A percentile compares a stretch with the other conserved stretches of the same genome.
Evolutionary conservation across 2,113 vertebrate genomes (phyloP).

Genomic region (Muntiacus reevesi): DNA sequence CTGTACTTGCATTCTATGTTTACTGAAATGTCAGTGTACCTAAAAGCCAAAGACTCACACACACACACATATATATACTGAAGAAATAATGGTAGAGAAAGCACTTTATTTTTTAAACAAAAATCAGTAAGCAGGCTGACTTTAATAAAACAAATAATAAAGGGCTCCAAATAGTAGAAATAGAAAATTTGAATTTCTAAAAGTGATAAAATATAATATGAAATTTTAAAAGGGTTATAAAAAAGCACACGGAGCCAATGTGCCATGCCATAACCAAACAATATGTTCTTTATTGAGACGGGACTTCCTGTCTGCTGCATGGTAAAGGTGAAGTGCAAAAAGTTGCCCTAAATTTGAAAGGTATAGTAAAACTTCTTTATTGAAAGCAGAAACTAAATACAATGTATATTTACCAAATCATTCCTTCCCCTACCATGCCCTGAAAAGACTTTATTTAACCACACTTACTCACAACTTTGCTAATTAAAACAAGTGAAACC

Average conservation of each 20-base stretch:
- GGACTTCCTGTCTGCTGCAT: constrained; percentile 80
- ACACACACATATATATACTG: not conserved
- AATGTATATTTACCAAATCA: constrained; percentile 66
- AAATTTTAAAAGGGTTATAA: constrained; percentile 70
- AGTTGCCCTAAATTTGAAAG: constrained; percentile 80
- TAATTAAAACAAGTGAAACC: constrained; percentile 57
- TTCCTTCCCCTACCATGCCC: constrained; percentile 1
- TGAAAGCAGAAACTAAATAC: constrained; percentile 80
- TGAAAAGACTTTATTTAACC: constrained; percentile 41
- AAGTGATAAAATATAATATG: constrained; percentile 66
- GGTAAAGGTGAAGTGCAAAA: constrained; percentile 81
- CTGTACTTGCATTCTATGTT: not conserved
- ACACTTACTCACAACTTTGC: not conserved
- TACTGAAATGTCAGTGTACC: constrained; percentile 22
- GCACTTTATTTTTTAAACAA: constrained; percentile 4
- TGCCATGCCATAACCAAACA: constrained; percentile 77
- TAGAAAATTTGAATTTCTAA: constrained; percentile 57
- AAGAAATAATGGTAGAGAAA: not conserved
- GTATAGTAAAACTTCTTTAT: constrained; percentile 83
- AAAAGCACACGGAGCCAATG: constrained; percentile 71
- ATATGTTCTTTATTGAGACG: constrained; percentile 84
- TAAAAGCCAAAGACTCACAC: not conserved
- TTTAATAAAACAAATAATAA: constrained; percentile 39
- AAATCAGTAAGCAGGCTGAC: constrained; percentile 11
- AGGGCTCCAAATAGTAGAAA: constrained; percentile 41